phyloP scores from a whole-genome alignment of 1,140 invertebrate genomes.

The Drosophila tani region DNA sequence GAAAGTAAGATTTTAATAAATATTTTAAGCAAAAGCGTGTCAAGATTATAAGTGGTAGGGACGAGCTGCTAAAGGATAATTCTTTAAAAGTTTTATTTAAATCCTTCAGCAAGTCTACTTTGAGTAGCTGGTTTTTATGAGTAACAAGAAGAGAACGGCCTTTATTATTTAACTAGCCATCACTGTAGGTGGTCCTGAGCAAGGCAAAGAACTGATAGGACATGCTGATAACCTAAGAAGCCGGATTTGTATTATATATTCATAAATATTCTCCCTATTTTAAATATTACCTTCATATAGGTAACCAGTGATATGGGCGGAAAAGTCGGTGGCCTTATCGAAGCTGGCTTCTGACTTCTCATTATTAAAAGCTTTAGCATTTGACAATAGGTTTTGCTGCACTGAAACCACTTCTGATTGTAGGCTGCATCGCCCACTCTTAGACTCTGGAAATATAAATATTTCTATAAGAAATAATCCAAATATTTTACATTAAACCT shows the following conservation, averaged over 20 bases:
- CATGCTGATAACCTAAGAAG: constrained; percentile 71
- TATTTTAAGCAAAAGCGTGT: not conserved
- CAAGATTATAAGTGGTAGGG: not conserved
- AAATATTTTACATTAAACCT: not conserved
- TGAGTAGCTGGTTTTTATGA: not conserved
- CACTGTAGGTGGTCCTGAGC: constrained; percentile 61
- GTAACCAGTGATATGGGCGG: constrained; percentile 77
- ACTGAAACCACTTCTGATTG: constrained; percentile 81
- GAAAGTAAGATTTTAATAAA: not conserved
- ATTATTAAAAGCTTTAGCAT: constrained; percentile 67
- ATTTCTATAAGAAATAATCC: not conserved
- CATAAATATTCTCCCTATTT: accelerated
- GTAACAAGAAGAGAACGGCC: no score
- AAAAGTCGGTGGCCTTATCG: constrained; percentile 73
- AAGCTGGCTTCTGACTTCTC: constrained; percentile 73
- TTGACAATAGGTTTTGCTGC: constrained; percentile 58
- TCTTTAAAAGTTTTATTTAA: not conserved
- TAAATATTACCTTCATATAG: constrained; percentile 74
- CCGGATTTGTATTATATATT: not conserved
- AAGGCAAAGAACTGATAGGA: constrained; percentile 77
- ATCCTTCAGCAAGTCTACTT: not conserved
- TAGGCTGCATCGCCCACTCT: constrained; percentile 75
- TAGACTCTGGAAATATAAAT: constrained; percentile 45
- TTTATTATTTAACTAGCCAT: constrained; percentile 15
- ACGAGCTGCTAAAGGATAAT: no score